Percentiles rank a stretch among this genome's conserved stretches.
Conservation (phyloP, 2,113 vertebrate species). For the Sylvietta virens region DNA sequence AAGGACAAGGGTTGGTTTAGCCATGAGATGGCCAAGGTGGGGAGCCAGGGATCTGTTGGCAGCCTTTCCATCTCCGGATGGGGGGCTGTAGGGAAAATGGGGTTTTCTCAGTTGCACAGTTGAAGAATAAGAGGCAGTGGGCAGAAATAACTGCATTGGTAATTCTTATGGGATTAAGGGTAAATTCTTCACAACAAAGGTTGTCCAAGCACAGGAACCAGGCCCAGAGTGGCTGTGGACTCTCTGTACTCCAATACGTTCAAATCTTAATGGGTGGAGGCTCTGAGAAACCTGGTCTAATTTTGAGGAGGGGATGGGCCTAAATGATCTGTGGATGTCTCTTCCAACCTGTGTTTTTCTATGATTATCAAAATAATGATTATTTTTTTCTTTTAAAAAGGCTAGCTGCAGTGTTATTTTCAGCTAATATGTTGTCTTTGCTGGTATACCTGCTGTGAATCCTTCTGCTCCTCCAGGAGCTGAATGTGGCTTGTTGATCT, state of each 20-base stretch:
- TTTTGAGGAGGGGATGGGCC: neutral
- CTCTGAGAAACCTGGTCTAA: neutral
- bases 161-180: neutral
- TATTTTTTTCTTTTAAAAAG: neutral
- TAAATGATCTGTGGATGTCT: neutral
- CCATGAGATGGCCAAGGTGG: neutral
- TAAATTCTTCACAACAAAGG: neutral
- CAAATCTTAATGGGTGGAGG: neutral
- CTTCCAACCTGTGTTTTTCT: neutral
- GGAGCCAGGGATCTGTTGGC: neutral
- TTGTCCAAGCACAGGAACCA: neutral
- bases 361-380: neutral
- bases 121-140: neutral
- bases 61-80: neutral
- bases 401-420: neutral
- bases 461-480: neutral
- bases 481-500: neutral
- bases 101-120: neutral
- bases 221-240: neutral
- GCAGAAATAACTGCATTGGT: neutral
- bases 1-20: neutral
- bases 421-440: neutral
- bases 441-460: neutral
- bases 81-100: fast-evolving
- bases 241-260: neutral